phyloP scores from a whole-genome alignment of 1,140 invertebrate species.

The Scaptomyza montana region DNA sequence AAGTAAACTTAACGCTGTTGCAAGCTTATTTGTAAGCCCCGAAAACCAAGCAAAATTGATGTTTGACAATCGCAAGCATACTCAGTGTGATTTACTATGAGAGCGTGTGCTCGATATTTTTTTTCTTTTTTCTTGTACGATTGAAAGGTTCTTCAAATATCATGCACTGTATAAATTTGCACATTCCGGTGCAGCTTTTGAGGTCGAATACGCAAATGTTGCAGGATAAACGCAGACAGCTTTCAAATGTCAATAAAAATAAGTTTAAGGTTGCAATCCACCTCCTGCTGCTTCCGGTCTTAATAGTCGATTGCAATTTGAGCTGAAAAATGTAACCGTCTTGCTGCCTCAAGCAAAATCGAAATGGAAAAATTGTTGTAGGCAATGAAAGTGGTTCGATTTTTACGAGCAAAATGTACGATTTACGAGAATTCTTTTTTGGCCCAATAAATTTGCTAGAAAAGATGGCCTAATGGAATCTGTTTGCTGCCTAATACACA shows the following conservation, averaged over 20 bases:
- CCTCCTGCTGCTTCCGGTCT: background rate
- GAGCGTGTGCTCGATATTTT: background rate
- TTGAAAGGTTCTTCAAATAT: background rate
- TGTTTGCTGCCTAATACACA: slow-evolving; percentile 1
- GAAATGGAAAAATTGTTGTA: slow-evolving; percentile 26
- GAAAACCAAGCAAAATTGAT: slow-evolving; percentile 15
- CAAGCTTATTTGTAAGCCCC: slow-evolving; percentile 10
- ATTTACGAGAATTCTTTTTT: slow-evolving; percentile 1
- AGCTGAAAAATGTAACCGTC: slow-evolving; percentile 8
- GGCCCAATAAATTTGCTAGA: slow-evolving; percentile 1
- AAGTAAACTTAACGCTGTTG: background rate
- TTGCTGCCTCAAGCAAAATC: slow-evolving; percentile 7
- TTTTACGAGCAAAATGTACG: background rate
- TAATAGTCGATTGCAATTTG: slow-evolving; percentile 27
- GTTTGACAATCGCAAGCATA: slow-evolving; percentile 19
- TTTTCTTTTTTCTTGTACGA: too few relatives aligned
- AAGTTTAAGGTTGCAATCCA: slow-evolving; percentile 49
- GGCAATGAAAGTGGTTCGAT: slow-evolving; percentile 5
- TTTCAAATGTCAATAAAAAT: slow-evolving; percentile 65
- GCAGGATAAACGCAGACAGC: slow-evolving; percentile 4
- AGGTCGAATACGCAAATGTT: slow-evolving; percentile 51
- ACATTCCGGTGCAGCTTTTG: slow-evolving; percentile 13
- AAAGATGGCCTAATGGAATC: slow-evolving; percentile 5
- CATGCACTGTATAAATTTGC: slow-evolving; percentile 1
- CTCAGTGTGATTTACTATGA: background rate